Evolutionary conservation across 35 echinoderm and acorn worm genomes (phyloP).

Genomic region (Apostichopus californicus): DNA sequence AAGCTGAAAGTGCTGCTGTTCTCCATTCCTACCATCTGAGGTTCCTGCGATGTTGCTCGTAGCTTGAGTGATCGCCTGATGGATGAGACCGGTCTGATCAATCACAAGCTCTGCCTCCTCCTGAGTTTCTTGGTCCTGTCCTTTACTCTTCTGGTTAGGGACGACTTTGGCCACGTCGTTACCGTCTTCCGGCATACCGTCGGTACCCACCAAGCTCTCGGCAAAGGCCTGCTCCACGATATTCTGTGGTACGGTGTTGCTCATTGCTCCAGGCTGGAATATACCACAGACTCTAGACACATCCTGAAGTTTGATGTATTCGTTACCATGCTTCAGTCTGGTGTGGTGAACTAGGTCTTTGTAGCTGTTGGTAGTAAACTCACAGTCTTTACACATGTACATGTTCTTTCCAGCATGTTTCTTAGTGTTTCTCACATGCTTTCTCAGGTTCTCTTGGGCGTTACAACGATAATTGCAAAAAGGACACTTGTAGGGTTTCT

Average conservation of each 20-base stretch:
- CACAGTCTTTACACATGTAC: slow-evolving; percentile 80
- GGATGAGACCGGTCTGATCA: slow-evolving; percentile 42
- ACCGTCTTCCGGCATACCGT: slow-evolving; percentile 13
- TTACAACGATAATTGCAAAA: slow-evolving; percentile 81
- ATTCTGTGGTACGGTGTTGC: background rate
- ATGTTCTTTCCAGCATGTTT: slow-evolving; percentile 78
- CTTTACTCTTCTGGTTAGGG: background rate
- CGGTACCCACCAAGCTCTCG: slow-evolving; percentile 8
- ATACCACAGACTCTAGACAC: slow-evolving; percentile 56
- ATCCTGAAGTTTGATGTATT: slow-evolving; percentile 55
- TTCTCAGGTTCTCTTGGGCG: slow-evolving; percentile 82
- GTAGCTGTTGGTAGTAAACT: slow-evolving; percentile 64
- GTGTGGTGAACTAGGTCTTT: slow-evolving; percentile 81
- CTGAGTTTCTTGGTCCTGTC: background rate
- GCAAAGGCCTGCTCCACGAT: slow-evolving; percentile 48
- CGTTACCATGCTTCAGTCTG: slow-evolving; percentile 43
- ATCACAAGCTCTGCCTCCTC: slow-evolving; percentile 52
- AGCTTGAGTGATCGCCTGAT: slow-evolving; percentile 34
- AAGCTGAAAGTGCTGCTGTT: slow-evolving; percentile 40
- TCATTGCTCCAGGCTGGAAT: slow-evolving; percentile 9
- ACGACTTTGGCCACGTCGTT: background rate
- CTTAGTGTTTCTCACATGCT: slow-evolving; percentile 84
- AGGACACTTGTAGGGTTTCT: slow-evolving; percentile 94
- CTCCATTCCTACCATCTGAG: background rate
- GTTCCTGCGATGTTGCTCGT: background rate